phyloP scores from a whole-genome alignment of 1,140 invertebrate genomes.

The Drosophila chauvacae region DNA sequence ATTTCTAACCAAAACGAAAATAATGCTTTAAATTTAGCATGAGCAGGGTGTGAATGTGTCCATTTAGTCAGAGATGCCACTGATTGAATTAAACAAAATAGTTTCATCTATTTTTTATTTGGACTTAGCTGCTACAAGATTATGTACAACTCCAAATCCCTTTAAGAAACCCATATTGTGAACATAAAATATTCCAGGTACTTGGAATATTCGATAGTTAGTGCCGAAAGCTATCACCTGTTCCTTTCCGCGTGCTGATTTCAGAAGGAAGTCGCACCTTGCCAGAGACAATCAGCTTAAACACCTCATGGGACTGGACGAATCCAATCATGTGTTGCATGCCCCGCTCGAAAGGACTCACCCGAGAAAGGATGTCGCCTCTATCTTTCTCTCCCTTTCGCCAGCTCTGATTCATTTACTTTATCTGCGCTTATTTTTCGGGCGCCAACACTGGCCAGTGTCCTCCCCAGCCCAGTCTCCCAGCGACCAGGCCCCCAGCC shows the following conservation, averaged over 20 bases:
- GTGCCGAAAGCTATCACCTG: background rate
- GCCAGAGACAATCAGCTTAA: slow-evolving; percentile 60
- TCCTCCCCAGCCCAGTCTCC: slow-evolving; percentile 27
- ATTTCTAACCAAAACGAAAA: too few relatives aligned
- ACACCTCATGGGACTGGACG: slow-evolving; percentile 26
- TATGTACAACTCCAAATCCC: background rate
- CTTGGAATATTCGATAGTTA: background rate
- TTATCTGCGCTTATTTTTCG: slow-evolving; percentile 36
- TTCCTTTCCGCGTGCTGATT: background rate
- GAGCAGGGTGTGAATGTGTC: too few relatives aligned
- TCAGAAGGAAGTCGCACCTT: background rate
- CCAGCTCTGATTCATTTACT: slow-evolving; percentile 11
- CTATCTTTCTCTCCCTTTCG: slow-evolving; percentile 2
- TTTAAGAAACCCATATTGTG: too few relatives aligned
- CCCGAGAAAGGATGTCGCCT: slow-evolving; percentile 1
- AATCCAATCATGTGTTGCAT: slow-evolving; percentile 74
- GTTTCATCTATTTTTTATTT: background rate
- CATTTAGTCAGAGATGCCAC: background rate
- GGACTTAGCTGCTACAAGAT: background rate
- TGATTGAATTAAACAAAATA: background rate
- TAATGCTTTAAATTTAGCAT: too few relatives aligned
- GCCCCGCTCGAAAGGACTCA: slow-evolving; percentile 14
- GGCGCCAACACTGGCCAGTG: slow-evolving; percentile 21
- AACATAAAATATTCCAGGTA: too few relatives aligned
- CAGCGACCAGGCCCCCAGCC: background rate